Percentiles rank a stretch among this genome's conserved stretches.
Conservation (phyloP, 2,797 vertebrate genomes). For the Gymnoscopelus braueri region DNA sequence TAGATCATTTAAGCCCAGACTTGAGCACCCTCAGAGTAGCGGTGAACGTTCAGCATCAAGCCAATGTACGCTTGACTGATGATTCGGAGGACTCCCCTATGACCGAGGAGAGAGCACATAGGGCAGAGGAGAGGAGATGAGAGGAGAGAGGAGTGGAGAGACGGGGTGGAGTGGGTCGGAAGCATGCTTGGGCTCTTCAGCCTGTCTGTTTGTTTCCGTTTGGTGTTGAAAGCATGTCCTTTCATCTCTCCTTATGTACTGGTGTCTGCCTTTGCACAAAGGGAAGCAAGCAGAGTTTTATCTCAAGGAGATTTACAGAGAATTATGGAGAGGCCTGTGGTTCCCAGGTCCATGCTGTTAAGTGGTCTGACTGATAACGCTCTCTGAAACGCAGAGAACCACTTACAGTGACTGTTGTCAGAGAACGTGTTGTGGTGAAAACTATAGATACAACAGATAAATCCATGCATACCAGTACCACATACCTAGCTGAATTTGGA, state of each 20-base stretch:
- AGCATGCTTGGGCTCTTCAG: conserved; percentile 44
- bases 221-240: conserved; percentile 66
- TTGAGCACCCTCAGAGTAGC: conserved; percentile 22
- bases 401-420: conserved; percentile 34
- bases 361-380: conserved; percentile 67
- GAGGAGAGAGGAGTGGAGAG: conserved; percentile 18
- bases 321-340: conserved; percentile 44
- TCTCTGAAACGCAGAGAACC: conserved; percentile 52
- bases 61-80: conserved; percentile 59
- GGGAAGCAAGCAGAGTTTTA: conserved; percentile 58
- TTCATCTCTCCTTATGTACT: conserved; percentile 70
- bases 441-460: conserved; percentile 5
- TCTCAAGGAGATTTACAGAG: conserved; percentile 65
- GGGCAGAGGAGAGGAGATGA: conserved; percentile 31
- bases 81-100: conserved; percentile 64
- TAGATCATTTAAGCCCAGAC: conserved; percentile 41
- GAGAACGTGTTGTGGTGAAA: conserved; percentile 37
- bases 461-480: too few species aligned
- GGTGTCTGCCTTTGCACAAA: conserved; percentile 66
- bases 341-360: conserved; percentile 52
- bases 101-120: conserved; percentile 55
- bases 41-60: conserved; percentile 44
- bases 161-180: conserved; percentile 38
- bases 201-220: conserved; percentile 74
- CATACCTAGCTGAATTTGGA: too few species aligned